Evolutionary conservation across 2,797 vertebrate species (phyloP).

Genomic region (Acipenser ruthenus): DNA sequence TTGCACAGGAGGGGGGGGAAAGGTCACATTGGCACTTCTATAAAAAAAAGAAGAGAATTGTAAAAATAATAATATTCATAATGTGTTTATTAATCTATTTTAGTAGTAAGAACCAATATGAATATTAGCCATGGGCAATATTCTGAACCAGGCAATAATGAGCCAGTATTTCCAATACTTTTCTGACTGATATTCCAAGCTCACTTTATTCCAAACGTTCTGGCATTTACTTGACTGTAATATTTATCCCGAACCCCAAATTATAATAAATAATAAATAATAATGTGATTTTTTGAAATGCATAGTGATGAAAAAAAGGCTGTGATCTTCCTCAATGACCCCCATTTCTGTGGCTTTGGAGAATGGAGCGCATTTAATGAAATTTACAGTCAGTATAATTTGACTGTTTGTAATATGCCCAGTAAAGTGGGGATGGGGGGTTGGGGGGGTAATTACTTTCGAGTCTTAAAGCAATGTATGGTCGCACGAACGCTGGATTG

Average conservation of each 20-base stretch:
- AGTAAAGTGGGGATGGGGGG: background rate
- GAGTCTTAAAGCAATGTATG: background rate
- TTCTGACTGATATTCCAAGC: background rate
- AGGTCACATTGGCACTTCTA: no score
- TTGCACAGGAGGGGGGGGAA: no score
- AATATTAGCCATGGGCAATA: no score
- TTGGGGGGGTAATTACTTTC: background rate
- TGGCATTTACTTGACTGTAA: background rate
- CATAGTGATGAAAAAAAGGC: background rate
- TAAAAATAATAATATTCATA: no score
- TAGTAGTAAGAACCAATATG: no score
- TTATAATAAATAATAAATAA: no score
- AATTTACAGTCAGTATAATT: conserved; percentile 7
- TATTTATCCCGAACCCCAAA: background rate
- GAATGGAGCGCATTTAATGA: conserved; percentile 7
- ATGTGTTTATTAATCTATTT: no score
- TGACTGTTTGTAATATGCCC: conserved; percentile 11
- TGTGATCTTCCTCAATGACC: background rate
- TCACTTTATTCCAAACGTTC: background rate
- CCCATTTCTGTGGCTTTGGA: background rate
- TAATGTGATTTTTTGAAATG: background rate
- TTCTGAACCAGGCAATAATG: no score
- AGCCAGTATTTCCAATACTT: no score
- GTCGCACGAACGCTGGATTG: no score
- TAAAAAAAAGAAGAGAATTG: no score